phyloP scores from a whole-genome alignment of 2,113 vertebrate species.

The Polypterus senegalus region DNA sequence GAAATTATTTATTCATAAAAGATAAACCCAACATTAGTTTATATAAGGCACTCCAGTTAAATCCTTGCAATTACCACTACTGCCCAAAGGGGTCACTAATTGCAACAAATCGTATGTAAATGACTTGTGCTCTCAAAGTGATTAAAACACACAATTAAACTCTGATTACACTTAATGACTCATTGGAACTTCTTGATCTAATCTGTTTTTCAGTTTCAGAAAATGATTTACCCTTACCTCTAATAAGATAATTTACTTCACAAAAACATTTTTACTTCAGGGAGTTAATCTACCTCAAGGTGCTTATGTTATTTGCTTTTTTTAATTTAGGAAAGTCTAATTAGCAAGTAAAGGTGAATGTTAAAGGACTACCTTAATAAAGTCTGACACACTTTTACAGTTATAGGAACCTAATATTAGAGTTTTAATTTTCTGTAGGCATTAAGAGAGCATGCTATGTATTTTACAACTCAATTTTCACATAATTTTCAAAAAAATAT shows the following conservation, averaged over 20 bases:
- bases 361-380: slow-evolving; percentile 49
- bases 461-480: neutral
- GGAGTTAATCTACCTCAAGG: slow-evolving; percentile 20
- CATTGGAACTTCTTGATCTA: slow-evolving; percentile 54
- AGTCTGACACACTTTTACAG: slow-evolving; percentile 40
- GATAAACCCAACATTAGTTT: neutral
- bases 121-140: neutral
- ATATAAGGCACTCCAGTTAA: neutral
- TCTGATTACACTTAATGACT: slow-evolving; percentile 63
- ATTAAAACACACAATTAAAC: neutral
- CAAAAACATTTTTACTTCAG: slow-evolving; percentile 60
- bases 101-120: neutral
- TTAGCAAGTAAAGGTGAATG: slow-evolving; percentile 23
- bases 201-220: slow-evolving; percentile 38
- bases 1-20: neutral
- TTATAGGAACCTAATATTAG: slow-evolving; percentile 34
- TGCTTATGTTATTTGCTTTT: slow-evolving; percentile 16
- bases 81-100: slow-evolving; percentile 3
- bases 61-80: neutral
- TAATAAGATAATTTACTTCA: slow-evolving; percentile 59
- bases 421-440: slow-evolving; percentile 35
- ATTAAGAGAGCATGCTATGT: neutral
- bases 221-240: slow-evolving; percentile 55
- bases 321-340: slow-evolving; percentile 15
- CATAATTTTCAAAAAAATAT: neutral